Evolutionary conservation across 2,797 vertebrate genomes (phyloP).

Genomic region (Pipistrellus nathusii): DNA sequence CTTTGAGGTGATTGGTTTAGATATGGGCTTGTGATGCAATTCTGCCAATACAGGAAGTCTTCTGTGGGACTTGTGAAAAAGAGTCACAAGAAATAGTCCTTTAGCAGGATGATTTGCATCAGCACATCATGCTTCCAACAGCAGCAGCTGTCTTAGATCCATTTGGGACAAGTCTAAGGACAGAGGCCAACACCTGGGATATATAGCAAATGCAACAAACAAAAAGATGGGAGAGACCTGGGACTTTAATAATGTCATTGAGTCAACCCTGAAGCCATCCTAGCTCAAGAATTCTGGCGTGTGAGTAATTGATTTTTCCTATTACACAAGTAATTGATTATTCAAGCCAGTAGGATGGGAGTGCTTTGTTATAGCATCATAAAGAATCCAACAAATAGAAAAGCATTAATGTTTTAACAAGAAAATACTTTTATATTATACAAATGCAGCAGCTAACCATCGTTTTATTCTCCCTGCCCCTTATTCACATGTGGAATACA

Average conservation of each 20-base stretch:
- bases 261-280: not conserved
- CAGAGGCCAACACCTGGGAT: not conserved
- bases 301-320: not conserved
- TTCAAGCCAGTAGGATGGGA: not conserved
- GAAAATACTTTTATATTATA: not conserved
- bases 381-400: constrained; percentile 19
- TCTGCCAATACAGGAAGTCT: not conserved
- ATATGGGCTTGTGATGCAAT: not conserved
- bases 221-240: not conserved
- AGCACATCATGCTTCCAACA: not conserved
- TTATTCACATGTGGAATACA: not conserved
- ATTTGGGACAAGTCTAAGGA: not conserved
- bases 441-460: not conserved
- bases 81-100: not conserved
- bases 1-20: constrained; percentile 8
- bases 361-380: constrained; percentile 41
- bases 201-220: not conserved
- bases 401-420: not conserved
- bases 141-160: not conserved
- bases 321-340: not conserved
- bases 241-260: not conserved
- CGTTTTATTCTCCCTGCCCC: not conserved
- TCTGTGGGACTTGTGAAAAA: not conserved
- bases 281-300: not conserved
- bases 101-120: not conserved